Conservation (phyloP, 1,140 invertebrate species). For the Temnothorax nylanderi region DNA sequence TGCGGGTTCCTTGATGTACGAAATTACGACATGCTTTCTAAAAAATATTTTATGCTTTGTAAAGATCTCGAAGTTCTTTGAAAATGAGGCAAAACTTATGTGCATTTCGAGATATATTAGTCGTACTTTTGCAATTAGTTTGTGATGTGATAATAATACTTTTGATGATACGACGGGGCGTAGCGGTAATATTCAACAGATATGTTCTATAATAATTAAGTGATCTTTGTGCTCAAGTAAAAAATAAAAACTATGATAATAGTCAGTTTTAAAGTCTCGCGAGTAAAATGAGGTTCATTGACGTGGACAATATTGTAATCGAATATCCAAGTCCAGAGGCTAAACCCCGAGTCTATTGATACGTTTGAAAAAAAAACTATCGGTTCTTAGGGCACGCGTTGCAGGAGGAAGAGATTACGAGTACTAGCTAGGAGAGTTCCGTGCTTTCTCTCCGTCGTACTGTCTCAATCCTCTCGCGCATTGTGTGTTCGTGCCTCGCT, state of each 20-base stretch:
- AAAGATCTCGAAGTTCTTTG: background rate
- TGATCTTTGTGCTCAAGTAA: background rate
- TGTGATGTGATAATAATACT: background rate
- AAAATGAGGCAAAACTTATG: background rate
- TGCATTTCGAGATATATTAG: background rate
- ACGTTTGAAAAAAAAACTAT: conserved; percentile 30
- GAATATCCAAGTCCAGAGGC: background rate
- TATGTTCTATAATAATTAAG: background rate
- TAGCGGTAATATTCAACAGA: background rate
- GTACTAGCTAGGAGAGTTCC: conserved; percentile 49
- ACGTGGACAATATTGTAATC: background rate
- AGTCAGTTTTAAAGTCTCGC: background rate
- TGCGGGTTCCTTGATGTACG: conserved; percentile 41
- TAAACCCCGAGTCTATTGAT: background rate
- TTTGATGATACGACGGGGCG: background rate
- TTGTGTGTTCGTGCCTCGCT: conserved; percentile 71
- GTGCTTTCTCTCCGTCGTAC: conserved; percentile 62
- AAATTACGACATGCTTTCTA: conserved; percentile 46
- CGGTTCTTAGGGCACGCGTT: conserved; percentile 27
- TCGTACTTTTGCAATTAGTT: background rate
- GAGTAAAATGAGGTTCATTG: background rate
- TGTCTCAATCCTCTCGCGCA: conserved; percentile 65
- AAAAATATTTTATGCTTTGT: background rate
- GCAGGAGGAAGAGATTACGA: conserved; percentile 67
- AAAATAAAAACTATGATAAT: background rate